Evolutionary conservation across 1,140 invertebrate genomes (phyloP).

Genomic region (Acromyrmex charruanus): DNA sequence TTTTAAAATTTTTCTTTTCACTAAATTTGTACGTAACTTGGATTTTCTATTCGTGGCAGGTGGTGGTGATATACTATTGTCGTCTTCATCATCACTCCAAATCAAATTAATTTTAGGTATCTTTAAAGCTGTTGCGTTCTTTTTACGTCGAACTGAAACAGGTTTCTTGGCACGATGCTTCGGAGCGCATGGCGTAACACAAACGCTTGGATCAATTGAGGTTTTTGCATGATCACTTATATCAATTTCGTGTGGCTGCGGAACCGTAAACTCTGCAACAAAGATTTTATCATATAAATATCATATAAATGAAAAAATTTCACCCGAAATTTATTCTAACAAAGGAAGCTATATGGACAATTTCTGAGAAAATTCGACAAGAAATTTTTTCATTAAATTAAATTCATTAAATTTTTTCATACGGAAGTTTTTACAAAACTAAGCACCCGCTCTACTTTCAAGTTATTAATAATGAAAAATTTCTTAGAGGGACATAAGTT

Average conservation of each 20-base stretch:
- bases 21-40: neutral
- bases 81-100: slow-evolving; percentile 69
- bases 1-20: slow-evolving; percentile 27
- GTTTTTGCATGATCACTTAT: slow-evolving; percentile 34
- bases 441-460: too few species aligned
- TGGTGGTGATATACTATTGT: slow-evolving; percentile 19
- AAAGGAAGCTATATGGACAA: neutral
- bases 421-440: too few species aligned
- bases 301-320: neutral
- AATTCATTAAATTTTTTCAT: too few species aligned
- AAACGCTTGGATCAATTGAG: slow-evolving; percentile 20
- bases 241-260: slow-evolving; percentile 66
- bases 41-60: neutral
- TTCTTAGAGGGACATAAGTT: too few species aligned
- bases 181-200: slow-evolving; percentile 65
- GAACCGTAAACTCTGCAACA: slow-evolving; percentile 73
- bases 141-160: slow-evolving; percentile 58
- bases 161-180: slow-evolving; percentile 25
- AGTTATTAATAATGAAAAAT: too few species aligned
- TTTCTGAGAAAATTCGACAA: too few species aligned
- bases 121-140: slow-evolving; percentile 67
- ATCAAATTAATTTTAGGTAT: slow-evolving; percentile 66
- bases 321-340: neutral
- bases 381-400: too few species aligned
- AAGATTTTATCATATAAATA: slow-evolving; percentile 38